Base-by-base conservation (phyloP, 2,888 invertebrate species). In the Brachyptera putata region DNA sequence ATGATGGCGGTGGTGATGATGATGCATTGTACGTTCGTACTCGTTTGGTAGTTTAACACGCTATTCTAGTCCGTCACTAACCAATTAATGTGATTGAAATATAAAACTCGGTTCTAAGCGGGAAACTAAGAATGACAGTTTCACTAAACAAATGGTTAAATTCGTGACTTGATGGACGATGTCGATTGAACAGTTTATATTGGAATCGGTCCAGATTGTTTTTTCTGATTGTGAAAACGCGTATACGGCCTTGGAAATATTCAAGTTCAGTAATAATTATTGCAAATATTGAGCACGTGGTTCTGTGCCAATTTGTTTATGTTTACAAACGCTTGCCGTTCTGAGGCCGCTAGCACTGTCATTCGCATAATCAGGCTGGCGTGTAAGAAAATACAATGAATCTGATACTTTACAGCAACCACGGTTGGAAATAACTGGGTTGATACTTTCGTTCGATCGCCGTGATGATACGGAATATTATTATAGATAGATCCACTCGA, bases 291-390 rank as follows among this genome's bases (percentile, higher is more conserved):
- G 14, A 43, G 21, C 43, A 43, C 43, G 43, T 43, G 43, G 21
- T 43, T 43, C 21, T 43, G 43, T 43, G 43, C 43, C 43, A 43
- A 43, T 43, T 43, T 21, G 16, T 11, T n/a, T 11, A 18, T 18
- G 18, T 39, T 43, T 43, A 43, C 43, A 43, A 43, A 43, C 43
- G 21, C 43, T 43, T 43, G 43, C 21, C 43, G 11, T 11, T 30
- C n/a, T n/a, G n/a, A n/a, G n/a, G n/a, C n/a, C n/a, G n/a, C n/a
- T n/a, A n/a, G n/a, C n/a, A n/a, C n/a, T n/a, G n/a, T n/a, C n/a
- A n/a, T n/a, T n/a, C n/a, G n/a, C n/a, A n/a, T n/a, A n/a, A n/a
- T n/a, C n/a, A n/a, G n/a, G n/a, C n/a, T n/a, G n/a, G n/a, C n/a
- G n/a, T n/a, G n/a, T n/a, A n/a, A n/a, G n/a, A n/a, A n/a, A n/a